phyloP scores from a whole-genome alignment of 2,797 vertebrate species.

The Microctenopoma stevenorrisi region DNA sequence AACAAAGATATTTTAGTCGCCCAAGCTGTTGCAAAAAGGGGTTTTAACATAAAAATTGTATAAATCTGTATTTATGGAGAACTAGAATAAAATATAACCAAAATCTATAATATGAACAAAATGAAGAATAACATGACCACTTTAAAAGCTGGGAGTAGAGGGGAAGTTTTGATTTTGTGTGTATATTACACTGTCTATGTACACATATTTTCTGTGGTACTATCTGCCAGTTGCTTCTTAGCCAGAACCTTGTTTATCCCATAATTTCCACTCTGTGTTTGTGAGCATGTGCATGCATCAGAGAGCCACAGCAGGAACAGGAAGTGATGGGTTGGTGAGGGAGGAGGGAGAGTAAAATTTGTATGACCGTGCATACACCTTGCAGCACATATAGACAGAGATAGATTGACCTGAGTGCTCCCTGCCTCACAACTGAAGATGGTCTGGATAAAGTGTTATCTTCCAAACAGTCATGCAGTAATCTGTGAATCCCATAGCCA shows the following conservation, averaged over 20 bases:
- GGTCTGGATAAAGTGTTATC: constrained; percentile 83
- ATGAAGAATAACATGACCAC: no score
- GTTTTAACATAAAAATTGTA: no score
- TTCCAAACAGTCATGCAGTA: constrained; percentile 66
- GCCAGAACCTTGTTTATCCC: constrained; percentile 5
- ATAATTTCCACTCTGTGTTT: constrained; percentile 12
- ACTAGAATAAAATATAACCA: no score
- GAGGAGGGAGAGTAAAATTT: constrained; percentile 46
- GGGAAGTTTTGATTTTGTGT: no score
- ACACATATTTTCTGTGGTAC: background rate
- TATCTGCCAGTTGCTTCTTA: constrained; percentile 6
- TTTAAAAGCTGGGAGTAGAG: no score
- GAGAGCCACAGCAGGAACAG: constrained; percentile 1
- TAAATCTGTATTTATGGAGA: no score
- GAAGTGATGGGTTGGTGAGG: constrained; percentile 37
- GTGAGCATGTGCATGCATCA: constrained; percentile 29
- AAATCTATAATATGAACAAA: no score
- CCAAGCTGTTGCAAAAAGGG: background rate
- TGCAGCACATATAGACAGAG: constrained; percentile 63
- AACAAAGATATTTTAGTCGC: no score
- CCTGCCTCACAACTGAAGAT: constrained; percentile 77
- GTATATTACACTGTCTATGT: no score
- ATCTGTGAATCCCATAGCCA: constrained; percentile 48
- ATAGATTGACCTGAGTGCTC: constrained; percentile 72
- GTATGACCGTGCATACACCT: constrained; percentile 58